Evolutionary conservation across 2,797 vertebrate species (phyloP).

Genomic region (Dicrostonyx torquatus): DNA sequence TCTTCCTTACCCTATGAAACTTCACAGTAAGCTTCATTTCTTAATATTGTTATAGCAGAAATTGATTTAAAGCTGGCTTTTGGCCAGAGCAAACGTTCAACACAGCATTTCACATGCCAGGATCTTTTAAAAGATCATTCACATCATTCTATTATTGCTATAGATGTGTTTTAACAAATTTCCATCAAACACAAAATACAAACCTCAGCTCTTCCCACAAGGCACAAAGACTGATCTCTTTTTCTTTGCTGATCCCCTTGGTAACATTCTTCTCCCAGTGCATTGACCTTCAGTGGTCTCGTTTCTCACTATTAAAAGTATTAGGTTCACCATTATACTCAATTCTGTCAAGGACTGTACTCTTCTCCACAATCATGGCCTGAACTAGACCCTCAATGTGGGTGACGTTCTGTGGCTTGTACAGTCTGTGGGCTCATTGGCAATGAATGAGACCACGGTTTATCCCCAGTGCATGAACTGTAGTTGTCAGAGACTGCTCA

Average conservation of each 20-base stretch:
- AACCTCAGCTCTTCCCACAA: background rate
- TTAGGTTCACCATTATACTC: background rate
- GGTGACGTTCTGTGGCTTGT: too few species aligned
- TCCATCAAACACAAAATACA: background rate
- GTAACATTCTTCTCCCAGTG: background rate
- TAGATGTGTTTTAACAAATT: background rate
- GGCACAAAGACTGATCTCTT: background rate
- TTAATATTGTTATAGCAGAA: background rate
- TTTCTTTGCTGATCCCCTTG: background rate
- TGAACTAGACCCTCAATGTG: too few species aligned
- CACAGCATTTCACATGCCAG: background rate
- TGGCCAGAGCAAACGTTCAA: background rate
- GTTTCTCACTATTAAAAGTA: background rate
- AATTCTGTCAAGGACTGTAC: too few species aligned
- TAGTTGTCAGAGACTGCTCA: too few species aligned
- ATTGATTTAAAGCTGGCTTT: background rate
- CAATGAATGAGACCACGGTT: too few species aligned
- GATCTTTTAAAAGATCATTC: background rate
- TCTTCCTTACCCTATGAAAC: background rate
- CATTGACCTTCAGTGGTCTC: background rate
- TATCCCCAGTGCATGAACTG: too few species aligned
- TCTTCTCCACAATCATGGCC: too few species aligned
- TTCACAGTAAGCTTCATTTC: background rate
- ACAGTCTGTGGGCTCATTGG: too few species aligned
- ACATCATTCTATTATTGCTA: background rate